Evolutionary conservation across 2,888 invertebrate genomes (phyloP).

Genomic region (Aquatica leii): DNA sequence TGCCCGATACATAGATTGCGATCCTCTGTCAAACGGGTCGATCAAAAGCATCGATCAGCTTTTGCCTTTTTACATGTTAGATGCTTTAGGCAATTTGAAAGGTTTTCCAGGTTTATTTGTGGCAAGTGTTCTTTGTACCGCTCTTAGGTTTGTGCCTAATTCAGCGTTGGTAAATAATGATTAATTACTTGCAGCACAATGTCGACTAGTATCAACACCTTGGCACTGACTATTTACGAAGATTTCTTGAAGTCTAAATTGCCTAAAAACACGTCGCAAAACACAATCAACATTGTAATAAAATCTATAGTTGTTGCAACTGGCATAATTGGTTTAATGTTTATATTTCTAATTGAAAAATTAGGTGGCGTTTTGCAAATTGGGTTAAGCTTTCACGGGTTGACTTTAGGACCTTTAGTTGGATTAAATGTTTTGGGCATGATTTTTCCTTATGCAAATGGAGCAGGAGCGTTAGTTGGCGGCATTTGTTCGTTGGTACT

Average conservation of each 20-base stretch:
- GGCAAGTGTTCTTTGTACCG: constrained; percentile 76
- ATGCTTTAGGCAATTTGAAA: constrained; percentile 68
- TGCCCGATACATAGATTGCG: constrained; percentile 70
- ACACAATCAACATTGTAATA: constrained; percentile 66
- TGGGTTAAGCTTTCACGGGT: constrained; percentile 68
- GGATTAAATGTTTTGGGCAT: constrained; percentile 74
- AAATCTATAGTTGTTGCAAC: constrained; percentile 61
- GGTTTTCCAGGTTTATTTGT: constrained; percentile 78
- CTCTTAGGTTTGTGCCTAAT: constrained; percentile 64
- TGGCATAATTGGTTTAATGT: constrained; percentile 77
- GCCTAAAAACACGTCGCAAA: constrained; percentile 62
- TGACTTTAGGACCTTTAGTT: constrained; percentile 70
- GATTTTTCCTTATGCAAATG: constrained; percentile 65
- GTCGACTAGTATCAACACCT: constrained; percentile 68
- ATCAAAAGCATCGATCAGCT: constrained; percentile 64
- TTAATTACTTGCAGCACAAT: constrained; percentile 66
- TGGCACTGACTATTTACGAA: constrained; percentile 69
- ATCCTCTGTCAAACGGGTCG: constrained; percentile 66
- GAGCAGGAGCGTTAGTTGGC: constrained; percentile 47
- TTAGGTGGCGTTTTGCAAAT: constrained; percentile 74
- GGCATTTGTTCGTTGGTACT: constrained; percentile 38
- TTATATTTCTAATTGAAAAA: constrained; percentile 70
- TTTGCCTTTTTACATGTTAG: constrained; percentile 75
- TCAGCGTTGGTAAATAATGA: no score
- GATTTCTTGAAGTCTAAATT: constrained; percentile 67